Evolutionary conservation across 2,113 vertebrate species (phyloP), one percentile per base, ranked within the genome.

Genomic region (Cyrtonyx montezumae): DNA sequence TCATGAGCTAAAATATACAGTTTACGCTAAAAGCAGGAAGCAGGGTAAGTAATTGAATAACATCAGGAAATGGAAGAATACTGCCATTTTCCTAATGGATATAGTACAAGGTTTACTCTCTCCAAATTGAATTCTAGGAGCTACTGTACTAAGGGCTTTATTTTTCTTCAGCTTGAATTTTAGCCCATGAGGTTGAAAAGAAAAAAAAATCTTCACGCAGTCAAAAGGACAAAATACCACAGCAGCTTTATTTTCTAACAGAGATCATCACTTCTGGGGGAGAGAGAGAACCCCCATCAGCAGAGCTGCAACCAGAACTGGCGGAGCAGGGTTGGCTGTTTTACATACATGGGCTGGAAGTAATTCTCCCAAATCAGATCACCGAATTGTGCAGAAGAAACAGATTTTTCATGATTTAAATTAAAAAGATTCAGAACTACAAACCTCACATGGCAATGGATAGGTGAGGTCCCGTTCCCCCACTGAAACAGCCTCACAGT

Each of bases 31-130:
- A 96, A 95, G 95, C 94, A 96, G 94, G 91, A 96, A 95, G 93
- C 90, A 0, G 82, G 75, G 83, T 71, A 92, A 95, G 93, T 95
- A 97, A 97, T 96, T 97, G 95, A 97, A 97, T 97, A 95, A 96
- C 87, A 96, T 94, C 87, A 93, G 97, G 96, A 96, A 97, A 95
- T 92, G 91, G 94, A 92, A 94, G 95, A 95, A 97, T 91, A 91
- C 89, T 95, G 95, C 96, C 92, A 94, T 97, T 96, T 96, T 97
- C 96, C 90, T 97, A 97, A 97, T 97, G 96, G 96, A 90, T 94
- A 95, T 78, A 93, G 94, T 92, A 96, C 95, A 91, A 94, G 96
- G 92, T 96, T 96, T 96, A 93, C 87, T 93, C 95, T 87, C 94
- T 94, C 90, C 89, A 96, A 97, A 97, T 97, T 97, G 83, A 96